Evolutionary conservation across 92 coral and sea anemone species (phyloP), one percentile per base, ranked within the genome.

Genomic region (Montipora capitata): DNA sequence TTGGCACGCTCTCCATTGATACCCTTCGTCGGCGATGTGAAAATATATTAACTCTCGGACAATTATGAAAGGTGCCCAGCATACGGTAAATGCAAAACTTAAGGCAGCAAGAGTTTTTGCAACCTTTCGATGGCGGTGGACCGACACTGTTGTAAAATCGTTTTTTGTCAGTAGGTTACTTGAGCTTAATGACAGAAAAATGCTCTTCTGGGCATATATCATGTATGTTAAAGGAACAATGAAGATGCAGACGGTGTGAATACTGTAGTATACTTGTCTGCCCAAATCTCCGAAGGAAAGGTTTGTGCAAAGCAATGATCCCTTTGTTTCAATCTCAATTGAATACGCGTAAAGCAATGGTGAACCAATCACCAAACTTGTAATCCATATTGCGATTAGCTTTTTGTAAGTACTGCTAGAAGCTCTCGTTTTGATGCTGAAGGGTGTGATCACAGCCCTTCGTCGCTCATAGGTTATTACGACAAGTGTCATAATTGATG

Each of bases 31-130:
- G 4, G 58, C 52, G 18, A 88, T 9, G 40, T 81, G 10, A 56
- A 88, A 88, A 11, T 88, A 88, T 62, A 81, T 73, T 77, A 88
- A 18, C 69, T 87, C 73, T 74, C 91, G 82, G 10, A 75, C 41
- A 13, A 88, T 10, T 59, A 81, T 74, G 74, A 88, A 88, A 38
- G 92, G 92, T 0, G 69, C 82, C 92, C 92, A 88, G n/a, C 92
- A 88, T 5, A 74, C 9, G 13, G 54, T 10, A 74, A 88, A 88
- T 16, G 92, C 81, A 3, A 81, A 10, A 2, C 88, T 81, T 9
- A 88, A 51, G 10, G 76, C 77, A 2, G 82, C 59, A 14, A 88
- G 67, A 48, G 52, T 75, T 35, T 56, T 88, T 17, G 86, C 80
- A 12, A 74, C 88, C 39, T 88, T 88, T 9, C 75, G 79, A 65